Evolutionary conservation across 2,113 vertebrate genomes (phyloP), one percentile per base, ranked within the genome.

Genomic region (Hemiscyllium ocellatum): DNA sequence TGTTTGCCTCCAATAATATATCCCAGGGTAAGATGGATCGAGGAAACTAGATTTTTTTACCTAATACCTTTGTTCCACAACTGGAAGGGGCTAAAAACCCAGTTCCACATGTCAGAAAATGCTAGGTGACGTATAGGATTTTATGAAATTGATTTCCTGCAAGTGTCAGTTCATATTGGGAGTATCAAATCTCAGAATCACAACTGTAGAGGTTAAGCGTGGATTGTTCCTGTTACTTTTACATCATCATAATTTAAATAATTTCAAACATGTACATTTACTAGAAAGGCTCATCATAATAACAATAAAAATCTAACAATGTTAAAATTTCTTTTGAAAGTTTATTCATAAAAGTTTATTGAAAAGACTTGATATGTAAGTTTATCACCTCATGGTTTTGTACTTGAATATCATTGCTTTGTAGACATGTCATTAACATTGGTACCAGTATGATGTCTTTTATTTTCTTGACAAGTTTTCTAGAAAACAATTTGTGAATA

Each of bases 401-500:
- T 94, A 12, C n/a, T 94, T 94, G 93, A 94, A 29, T 50, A 29
- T 90, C 87, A 90, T 33, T 61, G 50, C 10, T 90, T 90, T 90
- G 10, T 90, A 90, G 52, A 61, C 61, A n/a, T 90, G 61, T 90
- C 66, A 72, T 42, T 94, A 37, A 47, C 37, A 22, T 70, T 94
- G 91, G 42, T 70, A 94, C 3, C n/a, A 29, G 66, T 70, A 13
- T 29, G 33, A 90, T 72, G 66, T 94, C 47, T 69, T 94, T 94
- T 94, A 72, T 94, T 47, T 94, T 94, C 66, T 42, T 94, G 37
- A 7, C 10, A 68, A 37, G 66, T 70, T 94, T 69, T 68, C 93
- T 94, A 42, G n/a, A 94, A 94, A 94, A 70, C 22, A 94, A 90
- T 90, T 90, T 61, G 61, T 61, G 52, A 94, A 90, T n/a, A 33